Evolutionary conservation across 2,888 invertebrate genomes (phyloP).

Genomic region (Caenorhabditis sinica): DNA sequence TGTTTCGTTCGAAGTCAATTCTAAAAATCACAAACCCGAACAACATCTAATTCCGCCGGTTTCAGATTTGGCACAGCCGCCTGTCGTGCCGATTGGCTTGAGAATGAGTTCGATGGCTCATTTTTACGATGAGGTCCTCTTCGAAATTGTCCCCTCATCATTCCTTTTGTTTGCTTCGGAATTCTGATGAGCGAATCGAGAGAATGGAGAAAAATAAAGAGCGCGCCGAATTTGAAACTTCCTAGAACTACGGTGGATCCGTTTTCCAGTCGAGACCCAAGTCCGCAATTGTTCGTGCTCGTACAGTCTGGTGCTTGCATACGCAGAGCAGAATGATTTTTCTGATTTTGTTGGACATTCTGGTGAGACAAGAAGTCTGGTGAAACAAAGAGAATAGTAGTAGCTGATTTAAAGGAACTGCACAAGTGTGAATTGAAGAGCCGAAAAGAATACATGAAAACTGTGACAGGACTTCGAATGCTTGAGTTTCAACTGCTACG

Average conservation of each 20-base stretch:
- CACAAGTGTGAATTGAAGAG: too few species aligned
- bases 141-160: constrained; percentile 11
- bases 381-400: too few species aligned
- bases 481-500: too few species aligned
- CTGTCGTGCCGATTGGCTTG: not conserved
- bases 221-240: not conserved
- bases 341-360: too few species aligned
- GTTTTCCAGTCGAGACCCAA: constrained; percentile 8
- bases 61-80: constrained; percentile 6
- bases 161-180: not conserved
- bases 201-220: not conserved
- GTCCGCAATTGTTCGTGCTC: not conserved
- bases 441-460: too few species aligned
- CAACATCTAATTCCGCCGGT: not conserved
- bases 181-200: not conserved
- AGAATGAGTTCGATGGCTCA: not conserved
- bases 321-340: too few species aligned
- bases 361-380: too few species aligned
- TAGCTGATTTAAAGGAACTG: too few species aligned
- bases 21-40: constrained; percentile 6
- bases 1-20: not conserved
- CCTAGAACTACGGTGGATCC: not conserved
- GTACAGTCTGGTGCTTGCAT: too few species aligned
- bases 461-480: too few species aligned
- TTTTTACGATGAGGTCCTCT: not conserved